Base-by-base conservation (phyloP, 2,888 invertebrate genomes). In the Scaptomyza cyrtandrae region DNA sequence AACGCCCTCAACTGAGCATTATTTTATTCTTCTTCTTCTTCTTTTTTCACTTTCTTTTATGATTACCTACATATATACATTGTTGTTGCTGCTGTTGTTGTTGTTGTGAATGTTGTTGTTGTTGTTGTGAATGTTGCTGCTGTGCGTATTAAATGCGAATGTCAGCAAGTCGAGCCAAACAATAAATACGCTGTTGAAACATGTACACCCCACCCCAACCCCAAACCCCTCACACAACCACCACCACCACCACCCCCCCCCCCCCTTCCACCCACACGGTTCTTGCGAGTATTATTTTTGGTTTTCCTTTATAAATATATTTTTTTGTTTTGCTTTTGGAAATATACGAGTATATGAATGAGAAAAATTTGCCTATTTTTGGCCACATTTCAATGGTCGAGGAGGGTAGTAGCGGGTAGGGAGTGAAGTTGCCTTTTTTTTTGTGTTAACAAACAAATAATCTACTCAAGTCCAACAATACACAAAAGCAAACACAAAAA, bases 371-470 rank as follows among this genome's bases (percentile, higher is more conserved):
- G 78, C 63, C 73, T 68, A 77, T 60, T 77, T 75, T 60, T 57
- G 48, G 14, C 45, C 52, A 57, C 45, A 56, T 57, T 60, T 77
- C 46, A 71, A 70, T 77, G 72, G 19, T 1, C 19, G 19, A 19
- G 19, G 19, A 1, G 46, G 31, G 31, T 10, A 2, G 27, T 7
- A 29, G 29, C 7, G 29, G 29, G 29, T 1, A 6, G 7, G 7
- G 5, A 7, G 29, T 6, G 29, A 7, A 29, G 63, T 69, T 16
- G 75, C 66, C 86, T 70, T 81, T 82, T 83, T 84, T 70, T 81
- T 82, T 83, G 86, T 86, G 86, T 82, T 86, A 86, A 82, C 86
- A 82, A 82, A 82, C 84, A 82, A 82, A 82, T 82, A 82, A 82
- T 82, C 82, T 82, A 84, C 82, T 82, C 80, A 86, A 84, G 84